These are phyloP conservation scores for Caenorhabditis latens DNA, from an alignment of 1,140 invertebrate species.

Conservation along the genomic window DNA sequence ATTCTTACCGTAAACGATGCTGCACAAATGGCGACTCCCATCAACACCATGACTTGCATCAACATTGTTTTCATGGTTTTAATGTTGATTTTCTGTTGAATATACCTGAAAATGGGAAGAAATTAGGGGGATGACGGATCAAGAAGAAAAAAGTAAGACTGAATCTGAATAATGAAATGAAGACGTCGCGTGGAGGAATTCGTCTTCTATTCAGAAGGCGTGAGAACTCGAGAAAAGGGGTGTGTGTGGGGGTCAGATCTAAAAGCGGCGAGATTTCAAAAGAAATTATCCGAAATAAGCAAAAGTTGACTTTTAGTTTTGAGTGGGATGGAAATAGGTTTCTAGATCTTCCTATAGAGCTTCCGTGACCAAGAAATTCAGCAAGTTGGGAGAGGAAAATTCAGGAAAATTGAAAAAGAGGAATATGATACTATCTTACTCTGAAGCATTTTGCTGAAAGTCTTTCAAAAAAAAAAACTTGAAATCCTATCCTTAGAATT, in stretches of 20 bases:
- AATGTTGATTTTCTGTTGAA: constrained; percentile 41
- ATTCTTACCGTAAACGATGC: not conserved
- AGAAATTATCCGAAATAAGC: not conserved
- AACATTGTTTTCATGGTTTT: not conserved
- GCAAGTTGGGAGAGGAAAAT: too few species aligned
- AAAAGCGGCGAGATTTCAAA: not conserved
- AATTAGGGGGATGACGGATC: not conserved
- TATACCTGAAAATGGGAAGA: constrained; percentile 5
- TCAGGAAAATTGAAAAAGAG: too few species aligned
- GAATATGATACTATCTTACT: too few species aligned
- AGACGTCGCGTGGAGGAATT: not conserved
- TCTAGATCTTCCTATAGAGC: not conserved
- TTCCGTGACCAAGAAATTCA: too few species aligned
- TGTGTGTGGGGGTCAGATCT: not conserved
- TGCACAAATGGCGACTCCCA: not conserved
- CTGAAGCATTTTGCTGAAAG: too few species aligned
- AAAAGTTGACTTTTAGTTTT: constrained; percentile 8
- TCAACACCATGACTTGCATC: constrained; percentile 12
- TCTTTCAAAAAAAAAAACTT: too few species aligned
- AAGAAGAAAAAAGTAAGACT: too few species aligned
- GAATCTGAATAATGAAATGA: not conserved
- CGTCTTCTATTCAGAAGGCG: constrained; percentile 38
- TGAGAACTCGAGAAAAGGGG: not conserved
- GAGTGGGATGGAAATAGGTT: not conserved
- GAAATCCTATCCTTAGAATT: too few species aligned